Percentiles rank a stretch among this genome's conserved stretches.
Evolutionary conservation across 2,888 invertebrate species (phyloP).

Genomic region (Agonopterix alstromeriana): DNA sequence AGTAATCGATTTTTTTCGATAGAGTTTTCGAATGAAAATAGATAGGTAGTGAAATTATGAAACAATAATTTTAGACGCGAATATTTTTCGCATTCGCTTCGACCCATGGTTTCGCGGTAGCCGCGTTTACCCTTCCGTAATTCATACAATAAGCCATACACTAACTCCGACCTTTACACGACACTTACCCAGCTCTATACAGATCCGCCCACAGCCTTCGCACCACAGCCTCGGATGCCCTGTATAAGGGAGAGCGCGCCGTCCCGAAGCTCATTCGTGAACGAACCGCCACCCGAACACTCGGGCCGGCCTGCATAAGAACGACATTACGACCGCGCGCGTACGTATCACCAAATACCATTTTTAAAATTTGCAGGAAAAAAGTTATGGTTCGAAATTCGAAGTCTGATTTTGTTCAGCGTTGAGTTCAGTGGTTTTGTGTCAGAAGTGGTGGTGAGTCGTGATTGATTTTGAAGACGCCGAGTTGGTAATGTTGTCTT

Average conservation of each 20-base stretch:
- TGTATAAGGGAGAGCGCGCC: conserved; percentile 56
- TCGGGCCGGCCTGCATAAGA: conserved; percentile 45
- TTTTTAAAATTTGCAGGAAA: neutral
- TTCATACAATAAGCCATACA: neutral
- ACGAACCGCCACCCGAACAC: conserved; percentile 49
- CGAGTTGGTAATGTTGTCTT: conserved; percentile 5
- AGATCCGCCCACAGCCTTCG: conserved; percentile 46
- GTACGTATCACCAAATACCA: conserved; percentile 47
- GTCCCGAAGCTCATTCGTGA: conserved; percentile 50
- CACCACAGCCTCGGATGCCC: conserved; percentile 21
- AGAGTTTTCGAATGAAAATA: too few species aligned
- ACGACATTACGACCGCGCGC: conserved; percentile 53
- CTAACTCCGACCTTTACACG: neutral
- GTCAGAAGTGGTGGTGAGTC: conserved; percentile 6
- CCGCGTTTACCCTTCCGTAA: too few species aligned
- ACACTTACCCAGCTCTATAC: conserved; percentile 23
- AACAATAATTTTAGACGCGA: too few species aligned
- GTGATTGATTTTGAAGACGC: neutral
- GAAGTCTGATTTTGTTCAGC: conserved; percentile 16
- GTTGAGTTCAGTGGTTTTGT: conserved; percentile 3
- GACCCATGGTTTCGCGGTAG: too few species aligned
- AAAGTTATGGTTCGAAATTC: conserved; percentile 6
- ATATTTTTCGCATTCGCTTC: too few species aligned
- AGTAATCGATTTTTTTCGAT: too few species aligned
- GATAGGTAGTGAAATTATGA: too few species aligned